Evolutionary conservation across 2,113 vertebrate species (phyloP).

Genomic region (Casuarius casuarius): DNA sequence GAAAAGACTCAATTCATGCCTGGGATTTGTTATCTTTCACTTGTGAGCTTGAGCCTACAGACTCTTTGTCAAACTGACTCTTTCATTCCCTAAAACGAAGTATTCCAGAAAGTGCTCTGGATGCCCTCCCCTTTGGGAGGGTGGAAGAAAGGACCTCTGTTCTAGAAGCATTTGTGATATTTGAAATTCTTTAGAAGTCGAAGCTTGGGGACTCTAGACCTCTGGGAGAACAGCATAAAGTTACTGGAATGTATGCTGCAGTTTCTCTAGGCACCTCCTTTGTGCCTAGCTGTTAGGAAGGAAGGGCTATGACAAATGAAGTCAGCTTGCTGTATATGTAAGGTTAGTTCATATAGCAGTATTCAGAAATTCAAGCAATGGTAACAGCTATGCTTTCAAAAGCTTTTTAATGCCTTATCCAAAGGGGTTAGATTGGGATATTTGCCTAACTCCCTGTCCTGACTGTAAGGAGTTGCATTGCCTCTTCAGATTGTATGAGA

Average conservation of each 20-base stretch:
- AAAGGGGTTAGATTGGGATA: background rate
- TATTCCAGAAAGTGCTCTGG: background rate
- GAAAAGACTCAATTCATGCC: background rate
- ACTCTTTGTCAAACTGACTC: background rate
- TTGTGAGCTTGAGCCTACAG: background rate
- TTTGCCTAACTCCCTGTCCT: background rate
- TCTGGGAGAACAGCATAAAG: background rate
- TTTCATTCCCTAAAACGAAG: background rate
- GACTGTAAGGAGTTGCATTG: background rate
- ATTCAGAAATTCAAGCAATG: background rate
- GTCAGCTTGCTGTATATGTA: fast-evolving
- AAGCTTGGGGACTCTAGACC: background rate
- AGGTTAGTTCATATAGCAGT: background rate
- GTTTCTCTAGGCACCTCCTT: fast-evolving
- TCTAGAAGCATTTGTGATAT: background rate
- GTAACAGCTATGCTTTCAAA: background rate
- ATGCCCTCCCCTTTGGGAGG: background rate
- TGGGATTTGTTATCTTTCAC: background rate
- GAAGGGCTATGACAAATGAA: background rate
- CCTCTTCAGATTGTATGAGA: background rate
- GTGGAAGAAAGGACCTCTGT: background rate
- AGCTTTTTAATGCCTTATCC: background rate
- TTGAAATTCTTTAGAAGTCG: background rate
- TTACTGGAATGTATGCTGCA: fast-evolving
- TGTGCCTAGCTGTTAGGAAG: background rate